These are phyloP conservation scores for Crocallis elinguaria DNA, from an alignment of 2,888 invertebrate genomes.

Conservation along the genomic window DNA sequence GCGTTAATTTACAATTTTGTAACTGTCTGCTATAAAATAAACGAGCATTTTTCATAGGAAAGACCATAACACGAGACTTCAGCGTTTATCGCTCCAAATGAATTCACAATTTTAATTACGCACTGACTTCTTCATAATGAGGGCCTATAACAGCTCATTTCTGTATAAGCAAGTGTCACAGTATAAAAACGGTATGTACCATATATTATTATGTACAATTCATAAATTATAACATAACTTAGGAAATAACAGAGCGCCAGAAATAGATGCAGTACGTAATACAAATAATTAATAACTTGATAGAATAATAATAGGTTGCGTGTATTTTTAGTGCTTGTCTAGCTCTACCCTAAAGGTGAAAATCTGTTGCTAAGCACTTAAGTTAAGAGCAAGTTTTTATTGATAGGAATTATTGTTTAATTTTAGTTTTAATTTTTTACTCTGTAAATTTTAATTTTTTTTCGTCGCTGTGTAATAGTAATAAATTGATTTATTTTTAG, in stretches of 20 bases:
- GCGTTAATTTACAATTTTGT: neutral
- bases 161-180: constrained; percentile 19
- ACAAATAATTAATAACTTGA: no score
- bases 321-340: no score
- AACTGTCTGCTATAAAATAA: constrained; percentile 1
- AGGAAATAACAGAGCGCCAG: neutral
- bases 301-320: no score
- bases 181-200: neutral
- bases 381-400: no score
- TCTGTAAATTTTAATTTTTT: no score
- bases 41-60: constrained; percentile 10
- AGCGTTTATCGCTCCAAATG: constrained; percentile 37
- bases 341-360: no score
- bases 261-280: no score
- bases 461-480: no score
- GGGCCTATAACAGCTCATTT: constrained; percentile 37
- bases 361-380: no score
- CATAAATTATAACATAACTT: neutral
- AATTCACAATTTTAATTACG: constrained; percentile 43
- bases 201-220: neutral
- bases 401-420: no score
- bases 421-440: no score
- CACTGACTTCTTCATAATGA: constrained; percentile 37
- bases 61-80: constrained; percentile 3
- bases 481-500: no score